Conservation (phyloP, 2,113 vertebrate genomes). For the Pangasianodon hypophthalmus region DNA sequence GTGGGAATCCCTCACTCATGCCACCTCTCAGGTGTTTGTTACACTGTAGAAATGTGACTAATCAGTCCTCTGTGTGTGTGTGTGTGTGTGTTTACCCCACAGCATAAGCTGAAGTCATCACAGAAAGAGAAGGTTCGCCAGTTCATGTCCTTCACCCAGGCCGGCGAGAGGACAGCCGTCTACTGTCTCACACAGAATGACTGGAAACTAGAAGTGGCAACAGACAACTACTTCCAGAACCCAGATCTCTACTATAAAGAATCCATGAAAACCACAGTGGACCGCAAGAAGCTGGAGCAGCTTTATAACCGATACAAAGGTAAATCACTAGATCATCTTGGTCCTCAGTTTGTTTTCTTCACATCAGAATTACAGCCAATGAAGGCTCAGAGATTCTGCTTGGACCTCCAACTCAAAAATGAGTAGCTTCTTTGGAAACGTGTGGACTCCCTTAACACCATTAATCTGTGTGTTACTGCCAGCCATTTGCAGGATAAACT, state of each 20-base stretch:
- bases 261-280: constrained; percentile 87
- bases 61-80: constrained; percentile 57
- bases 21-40: background rate
- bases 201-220: constrained; percentile 91
- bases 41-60: background rate
- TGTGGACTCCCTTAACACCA: too few relatives aligned
- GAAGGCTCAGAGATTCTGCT: background rate
- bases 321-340: constrained; percentile 43
- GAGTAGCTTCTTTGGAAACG: background rate
- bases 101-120: constrained; percentile 92
- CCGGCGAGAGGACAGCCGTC: constrained; percentile 88
- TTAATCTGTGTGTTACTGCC: too few relatives aligned
- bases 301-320: constrained; percentile 92
- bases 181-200: constrained; percentile 92
- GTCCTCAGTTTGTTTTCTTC: background rate
- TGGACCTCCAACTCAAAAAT: background rate
- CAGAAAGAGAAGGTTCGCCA: constrained; percentile 94
- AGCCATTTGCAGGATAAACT: too few relatives aligned
- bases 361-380: background rate
- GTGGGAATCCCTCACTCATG: background rate
- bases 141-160: constrained; percentile 92
- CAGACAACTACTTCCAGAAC: constrained; percentile 91
- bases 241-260: constrained; percentile 87
- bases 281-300: constrained; percentile 90
- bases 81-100: constrained; percentile 69